phyloP scores from a whole-genome alignment of 2,888 invertebrate species.

The Aphidoletes aphidimyza region DNA sequence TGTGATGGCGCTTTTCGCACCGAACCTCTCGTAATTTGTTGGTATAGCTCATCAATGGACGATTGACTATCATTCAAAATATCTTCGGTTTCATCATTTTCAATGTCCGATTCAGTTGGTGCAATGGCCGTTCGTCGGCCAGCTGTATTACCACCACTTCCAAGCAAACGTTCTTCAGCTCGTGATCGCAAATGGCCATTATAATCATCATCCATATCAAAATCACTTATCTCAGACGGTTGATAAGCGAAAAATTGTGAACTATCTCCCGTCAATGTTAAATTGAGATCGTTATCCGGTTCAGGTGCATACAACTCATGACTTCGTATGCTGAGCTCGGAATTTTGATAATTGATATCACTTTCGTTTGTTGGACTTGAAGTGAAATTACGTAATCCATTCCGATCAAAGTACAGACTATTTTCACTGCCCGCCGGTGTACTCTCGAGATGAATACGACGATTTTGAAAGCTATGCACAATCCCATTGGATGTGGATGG shows the following conservation, averaged over 20 bases:
- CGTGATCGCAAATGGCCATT: constrained; percentile 57
- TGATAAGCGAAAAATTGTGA: constrained; percentile 61
- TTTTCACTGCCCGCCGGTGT: constrained; percentile 55
- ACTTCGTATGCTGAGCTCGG: constrained; percentile 74
- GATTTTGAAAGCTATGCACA: constrained; percentile 56
- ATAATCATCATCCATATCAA: constrained; percentile 61
- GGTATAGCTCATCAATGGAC: constrained; percentile 75
- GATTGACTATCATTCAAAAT: constrained; percentile 60
- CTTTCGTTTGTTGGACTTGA: constrained; percentile 70
- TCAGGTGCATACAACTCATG: constrained; percentile 74
- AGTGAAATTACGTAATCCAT: constrained; percentile 58
- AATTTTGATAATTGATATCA: constrained; percentile 74
- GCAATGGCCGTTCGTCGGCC: constrained; percentile 1
- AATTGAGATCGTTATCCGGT: constrained; percentile 68
- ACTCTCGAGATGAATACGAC: constrained; percentile 44
- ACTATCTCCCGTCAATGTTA: constrained; percentile 67
- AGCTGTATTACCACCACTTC: background rate
- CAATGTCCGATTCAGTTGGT: constrained; percentile 52
- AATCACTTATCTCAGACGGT: constrained; percentile 65
- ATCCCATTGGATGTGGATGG: constrained; percentile 57
- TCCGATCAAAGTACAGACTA: constrained; percentile 52
- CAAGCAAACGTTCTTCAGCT: constrained; percentile 36
- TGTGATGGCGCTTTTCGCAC: constrained; percentile 56
- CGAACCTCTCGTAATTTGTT: constrained; percentile 69
- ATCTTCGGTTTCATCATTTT: constrained; percentile 58